phyloP scores from a whole-genome alignment of 2,797 vertebrate species.

The Argentina silus region DNA sequence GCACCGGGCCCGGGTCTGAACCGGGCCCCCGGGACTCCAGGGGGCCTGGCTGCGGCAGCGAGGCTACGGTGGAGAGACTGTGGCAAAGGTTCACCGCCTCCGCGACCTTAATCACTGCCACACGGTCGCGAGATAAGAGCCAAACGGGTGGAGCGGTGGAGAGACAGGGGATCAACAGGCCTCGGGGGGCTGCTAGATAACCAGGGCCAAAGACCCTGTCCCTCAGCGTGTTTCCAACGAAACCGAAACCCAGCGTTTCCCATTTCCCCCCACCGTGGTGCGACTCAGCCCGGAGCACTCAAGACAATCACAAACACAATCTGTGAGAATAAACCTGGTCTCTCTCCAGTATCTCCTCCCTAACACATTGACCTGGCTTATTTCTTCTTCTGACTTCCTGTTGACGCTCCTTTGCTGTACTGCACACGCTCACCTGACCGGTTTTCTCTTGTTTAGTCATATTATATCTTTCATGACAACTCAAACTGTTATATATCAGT shows the following conservation, averaged over 20 bases:
- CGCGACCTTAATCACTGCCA: constrained; percentile 27
- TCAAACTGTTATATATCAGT: constrained; percentile 10
- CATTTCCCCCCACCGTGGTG: constrained; percentile 6
- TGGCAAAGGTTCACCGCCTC: constrained; percentile 29
- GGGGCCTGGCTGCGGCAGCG: constrained; percentile 27
- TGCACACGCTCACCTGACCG: not conserved
- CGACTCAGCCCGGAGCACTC: not conserved
- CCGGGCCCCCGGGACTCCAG: constrained; percentile 27
- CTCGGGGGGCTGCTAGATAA: constrained; percentile 35
- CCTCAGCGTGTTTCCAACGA: constrained; percentile 28
- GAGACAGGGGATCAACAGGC: constrained; percentile 49
- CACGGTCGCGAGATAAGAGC: constrained; percentile 36
- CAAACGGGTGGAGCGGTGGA: constrained; percentile 33
- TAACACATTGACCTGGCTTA: not conserved
- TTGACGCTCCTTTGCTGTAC: constrained; percentile 5
- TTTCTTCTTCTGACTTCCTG: not conserved
- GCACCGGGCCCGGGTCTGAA: constrained; percentile 24
- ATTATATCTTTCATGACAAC: constrained; percentile 21
- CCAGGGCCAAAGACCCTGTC: constrained; percentile 46
- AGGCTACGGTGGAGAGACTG: constrained; percentile 38
- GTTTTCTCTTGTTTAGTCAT: constrained; percentile 3
- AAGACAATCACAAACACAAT: constrained; percentile 7
- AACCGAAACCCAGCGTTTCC: constrained; percentile 22
- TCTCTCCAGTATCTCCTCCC: constrained; percentile 17
- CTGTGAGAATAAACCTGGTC: not conserved